Evolutionary conservation across 2,797 vertebrate genomes (phyloP).

Genomic region (Notamacropus eugenii): DNA sequence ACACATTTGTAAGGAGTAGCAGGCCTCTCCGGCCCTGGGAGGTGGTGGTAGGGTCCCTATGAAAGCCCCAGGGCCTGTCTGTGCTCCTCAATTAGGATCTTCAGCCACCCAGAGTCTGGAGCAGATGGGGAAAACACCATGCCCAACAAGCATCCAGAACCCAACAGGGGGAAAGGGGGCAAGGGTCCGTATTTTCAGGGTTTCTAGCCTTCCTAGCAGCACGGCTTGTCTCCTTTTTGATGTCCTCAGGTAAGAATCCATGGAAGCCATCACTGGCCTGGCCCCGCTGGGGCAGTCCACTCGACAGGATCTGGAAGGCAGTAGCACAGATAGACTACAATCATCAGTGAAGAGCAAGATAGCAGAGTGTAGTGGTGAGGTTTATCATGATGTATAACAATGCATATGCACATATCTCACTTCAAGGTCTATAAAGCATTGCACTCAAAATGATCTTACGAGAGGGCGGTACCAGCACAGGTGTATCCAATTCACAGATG

Average conservation of each 20-base stretch:
- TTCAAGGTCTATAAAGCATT: not conserved
- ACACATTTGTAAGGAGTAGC: not conserved
- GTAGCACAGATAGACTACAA: constrained; percentile 60
- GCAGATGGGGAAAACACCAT: not conserved
- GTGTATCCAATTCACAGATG: not conserved
- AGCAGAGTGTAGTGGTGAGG: not conserved
- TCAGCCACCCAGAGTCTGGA: not conserved
- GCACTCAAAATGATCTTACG: not conserved
- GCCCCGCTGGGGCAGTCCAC: constrained; percentile 76
- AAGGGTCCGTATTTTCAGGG: constrained; percentile 12
- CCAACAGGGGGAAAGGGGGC: not conserved
- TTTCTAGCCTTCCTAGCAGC: constrained; percentile 79
- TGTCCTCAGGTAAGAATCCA: constrained; percentile 79
- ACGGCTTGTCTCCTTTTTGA: constrained; percentile 76
- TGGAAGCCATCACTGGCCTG: constrained; percentile 75
- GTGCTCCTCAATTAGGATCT: constrained; percentile 25
- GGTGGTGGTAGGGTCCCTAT: not conserved
- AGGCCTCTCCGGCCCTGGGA: not conserved
- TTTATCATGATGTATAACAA: not conserved
- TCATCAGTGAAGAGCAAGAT: not conserved
- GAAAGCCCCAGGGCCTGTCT: constrained; percentile 7
- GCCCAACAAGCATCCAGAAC: not conserved
- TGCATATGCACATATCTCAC: constrained; percentile 11
- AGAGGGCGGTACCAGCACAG: not conserved
- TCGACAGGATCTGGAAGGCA: constrained; percentile 74